Evolutionary conservation across 2,113 vertebrate species (phyloP), one percentile per base, ranked within the genome.

Genomic region (Arizona elegans): DNA sequence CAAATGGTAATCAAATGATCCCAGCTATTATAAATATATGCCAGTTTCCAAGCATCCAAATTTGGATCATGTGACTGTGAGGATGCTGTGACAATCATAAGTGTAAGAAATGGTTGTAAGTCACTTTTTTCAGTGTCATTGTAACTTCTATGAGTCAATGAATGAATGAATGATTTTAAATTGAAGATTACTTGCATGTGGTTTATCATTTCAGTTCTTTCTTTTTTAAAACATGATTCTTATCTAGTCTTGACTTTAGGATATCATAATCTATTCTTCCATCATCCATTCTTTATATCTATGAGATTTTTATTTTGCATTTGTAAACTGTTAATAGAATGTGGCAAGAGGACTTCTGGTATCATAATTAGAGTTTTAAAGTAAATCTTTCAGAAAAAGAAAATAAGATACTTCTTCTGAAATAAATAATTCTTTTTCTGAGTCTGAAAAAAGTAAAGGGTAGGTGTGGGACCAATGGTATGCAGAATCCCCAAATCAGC

Each of bases 381-480:
- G 88, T 91, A 94, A 92, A 50, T 85, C 56, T 43, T 53, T 95
- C 24, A 11, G 43, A 88, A 86, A 90, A 90, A 65, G 10, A 50
- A 75, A 1, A 5, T 26, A 29, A 86, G 11, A 6, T 5, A 62
- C 54, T 29, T 53, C 6, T 15, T 70, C 17, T 38, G 94, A 29
- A 87, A 81, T 86, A 12, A 94, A 92, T 29, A 9, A 2, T 4
- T 91, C 88, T 81, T 1, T 88, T 94, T 93, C 88, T 58, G 0
- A 8, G 90, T 9, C 0, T 59, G 54, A 89, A 88, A 94, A 89
- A 95, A 94, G 50, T 89, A 8, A 86, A 88, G 90, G 65, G 55
- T 90, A 91, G 33, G 8, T 90, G 11, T 91, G 91, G 95, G 24
- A 47, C 21, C 47, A 26, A 62, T 62, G 3, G 9, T 62, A 62